These are phyloP conservation scores for Astatoreochromis straeleni DNA, from an alignment of 2,113 vertebrate species.

Conservation along the genomic window DNA sequence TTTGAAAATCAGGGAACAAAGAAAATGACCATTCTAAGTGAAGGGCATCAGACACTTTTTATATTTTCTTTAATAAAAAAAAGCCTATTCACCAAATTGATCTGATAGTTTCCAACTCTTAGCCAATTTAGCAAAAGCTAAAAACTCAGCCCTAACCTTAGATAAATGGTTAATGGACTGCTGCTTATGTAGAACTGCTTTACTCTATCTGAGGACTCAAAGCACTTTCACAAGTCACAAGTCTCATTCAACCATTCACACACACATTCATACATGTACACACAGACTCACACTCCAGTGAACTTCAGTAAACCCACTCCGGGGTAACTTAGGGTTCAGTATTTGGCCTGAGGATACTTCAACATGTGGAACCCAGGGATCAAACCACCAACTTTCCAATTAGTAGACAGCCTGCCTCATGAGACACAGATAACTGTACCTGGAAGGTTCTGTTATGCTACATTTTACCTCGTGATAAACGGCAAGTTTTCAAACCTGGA, in stretches of 20 bases:
- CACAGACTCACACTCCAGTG: background rate
- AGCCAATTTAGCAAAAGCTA: no score
- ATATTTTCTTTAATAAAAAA: background rate
- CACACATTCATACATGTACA: background rate
- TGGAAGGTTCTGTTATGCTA: background rate
- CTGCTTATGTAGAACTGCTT: background rate
- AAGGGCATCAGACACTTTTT: background rate
- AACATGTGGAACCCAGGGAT: background rate
- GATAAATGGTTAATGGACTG: background rate
- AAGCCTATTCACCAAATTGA: fast-evolving
- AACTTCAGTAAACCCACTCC: fast-evolving
- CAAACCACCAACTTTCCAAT: background rate
- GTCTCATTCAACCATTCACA: background rate
- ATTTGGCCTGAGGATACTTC: background rate
- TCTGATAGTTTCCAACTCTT: background rate
- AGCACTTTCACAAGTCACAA: background rate
- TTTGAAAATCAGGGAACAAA: background rate
- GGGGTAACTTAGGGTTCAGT: background rate
- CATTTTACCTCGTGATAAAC: background rate
- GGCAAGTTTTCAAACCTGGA: background rate
- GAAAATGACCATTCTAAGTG: background rate
- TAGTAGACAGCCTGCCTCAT: background rate
- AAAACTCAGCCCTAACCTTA: background rate
- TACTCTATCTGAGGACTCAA: background rate
- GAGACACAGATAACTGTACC: background rate